These are phyloP conservation scores for Micropoecilia bifurca DNA, from an alignment of 2,797 vertebrate genomes.

Conservation along the genomic window DNA sequence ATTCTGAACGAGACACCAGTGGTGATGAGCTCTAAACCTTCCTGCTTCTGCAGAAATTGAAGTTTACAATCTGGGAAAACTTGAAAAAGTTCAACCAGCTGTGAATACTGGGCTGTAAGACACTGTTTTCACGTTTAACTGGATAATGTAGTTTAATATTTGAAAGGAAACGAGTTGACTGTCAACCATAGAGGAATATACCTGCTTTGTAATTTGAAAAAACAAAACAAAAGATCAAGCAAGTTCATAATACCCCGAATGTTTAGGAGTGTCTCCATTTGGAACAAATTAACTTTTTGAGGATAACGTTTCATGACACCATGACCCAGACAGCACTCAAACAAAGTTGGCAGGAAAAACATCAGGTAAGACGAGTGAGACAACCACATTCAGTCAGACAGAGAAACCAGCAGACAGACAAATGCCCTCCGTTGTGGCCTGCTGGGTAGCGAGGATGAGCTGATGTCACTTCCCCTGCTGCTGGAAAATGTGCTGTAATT, in stretches of 20 bases:
- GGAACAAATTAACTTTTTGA: slow-evolving; percentile 23
- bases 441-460: slow-evolving; percentile 78
- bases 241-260: slow-evolving; percentile 2
- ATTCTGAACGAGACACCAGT: neutral
- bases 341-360: slow-evolving; percentile 42
- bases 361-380: slow-evolving; percentile 45
- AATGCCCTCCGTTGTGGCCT: slow-evolving; percentile 75
- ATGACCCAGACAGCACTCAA: slow-evolving; percentile 16
- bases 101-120: neutral
- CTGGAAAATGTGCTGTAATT: slow-evolving; percentile 87
- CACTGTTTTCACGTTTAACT: neutral
- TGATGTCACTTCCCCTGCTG: slow-evolving; percentile 84
- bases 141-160: neutral
- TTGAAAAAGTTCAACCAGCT: neutral
- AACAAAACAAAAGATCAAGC: neutral
- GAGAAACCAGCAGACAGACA: slow-evolving; percentile 72
- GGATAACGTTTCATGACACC: slow-evolving; percentile 21
- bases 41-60: neutral
- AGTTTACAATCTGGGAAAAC: neutral
- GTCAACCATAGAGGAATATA: neutral
- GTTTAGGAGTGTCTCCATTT: slow-evolving; percentile 16
- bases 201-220: slow-evolving; percentile 5
- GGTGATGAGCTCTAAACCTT: neutral
- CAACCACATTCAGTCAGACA: slow-evolving; percentile 53
- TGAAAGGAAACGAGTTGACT: neutral